Evolutionary conservation across 2,113 vertebrate species (phyloP).

Genomic region (Plotosus lineatus): DNA sequence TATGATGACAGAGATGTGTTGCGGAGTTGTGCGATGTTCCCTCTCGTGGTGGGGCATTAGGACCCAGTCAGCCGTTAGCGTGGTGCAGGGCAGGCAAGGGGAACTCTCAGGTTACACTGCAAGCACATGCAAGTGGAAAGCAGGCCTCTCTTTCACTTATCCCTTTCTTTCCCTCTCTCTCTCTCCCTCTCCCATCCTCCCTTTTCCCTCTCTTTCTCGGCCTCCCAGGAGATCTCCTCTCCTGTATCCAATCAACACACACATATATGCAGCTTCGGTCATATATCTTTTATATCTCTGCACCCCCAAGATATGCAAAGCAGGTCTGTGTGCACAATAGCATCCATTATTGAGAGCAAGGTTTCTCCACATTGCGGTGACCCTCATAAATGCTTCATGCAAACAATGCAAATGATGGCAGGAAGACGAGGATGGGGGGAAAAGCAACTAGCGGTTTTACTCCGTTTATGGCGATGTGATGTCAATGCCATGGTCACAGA

Average conservation of each 20-base stretch:
- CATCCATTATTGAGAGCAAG: constrained; percentile 44
- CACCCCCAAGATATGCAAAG: constrained; percentile 45
- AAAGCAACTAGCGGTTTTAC: neutral
- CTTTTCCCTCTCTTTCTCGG: neutral
- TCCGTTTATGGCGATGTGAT: neutral
- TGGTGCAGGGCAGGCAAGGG: constrained; percentile 71
- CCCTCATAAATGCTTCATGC: constrained; percentile 46
- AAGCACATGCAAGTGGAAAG: constrained; percentile 73
- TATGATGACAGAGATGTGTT: neutral
- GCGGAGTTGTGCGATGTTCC: neutral
- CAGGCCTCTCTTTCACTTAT: constrained; percentile 19
- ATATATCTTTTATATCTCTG: constrained; percentile 44
- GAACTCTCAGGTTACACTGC: constrained; percentile 76
- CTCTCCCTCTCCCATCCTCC: neutral
- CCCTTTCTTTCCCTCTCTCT: neutral
- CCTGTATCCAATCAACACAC: constrained; percentile 43
- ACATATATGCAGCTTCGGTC: constrained; percentile 4
- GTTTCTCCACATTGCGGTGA: constrained; percentile 17
- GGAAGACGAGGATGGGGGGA: neutral
- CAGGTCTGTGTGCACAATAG: constrained; percentile 22
- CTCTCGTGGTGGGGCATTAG: constrained; percentile 55
- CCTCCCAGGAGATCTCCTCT: constrained; percentile 3
- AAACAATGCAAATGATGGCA: constrained; percentile 33
- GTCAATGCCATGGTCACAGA: neutral
- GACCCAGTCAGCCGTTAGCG: constrained; percentile 66